Base-by-base conservation (phyloP, 2,888 invertebrate genomes). In the Tuberolachnus salignus region DNA sequence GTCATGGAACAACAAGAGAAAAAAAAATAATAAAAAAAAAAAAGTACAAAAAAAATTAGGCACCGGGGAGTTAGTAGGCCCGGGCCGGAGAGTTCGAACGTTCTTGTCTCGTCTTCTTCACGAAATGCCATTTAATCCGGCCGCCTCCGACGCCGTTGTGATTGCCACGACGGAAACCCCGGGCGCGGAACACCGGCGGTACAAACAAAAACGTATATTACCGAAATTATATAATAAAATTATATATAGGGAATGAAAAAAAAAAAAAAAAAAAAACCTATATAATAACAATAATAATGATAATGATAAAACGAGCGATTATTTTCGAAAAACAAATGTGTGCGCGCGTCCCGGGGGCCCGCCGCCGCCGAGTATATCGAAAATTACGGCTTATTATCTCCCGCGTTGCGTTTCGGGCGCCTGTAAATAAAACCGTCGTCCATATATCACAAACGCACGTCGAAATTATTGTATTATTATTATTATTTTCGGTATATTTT, bases 71-170 rank as follows among this genome's bases (percentile, higher is more conserved):
- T n/a, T n/a, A n/a, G 13, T 49, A 55, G 6, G 9, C 26, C 6
- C 53, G 46, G 46, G 13, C n/a, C 42, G 63, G 23, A 57, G 46
- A 71, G 23, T 3, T n/a, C n/a, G n/a, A 46, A 34, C 6, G 6
- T 26, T 8, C n/a, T 3, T 13, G 13, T 19, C 11, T 42, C 14
- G 34, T 21, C 57, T 23, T 67, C 55, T 67, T 49, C 67, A 51
- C 42, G 57, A 78, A 78, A 78, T 78, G 78, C 59, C 78, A 78
- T 78, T 78, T 78, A 78, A 78, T 69, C 26, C 59, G 67, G 19
- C 23, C 26, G 42, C n/a, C 55, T 55, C 23, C 34, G 34, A n/a
- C n/a, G 63, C 21, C 19, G 19, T 75, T 75, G 78, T 78, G 78
- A 78, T 78, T 78, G 67, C n/a, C 4, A 51, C 42, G 14, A 49